Evolutionary conservation across 2,797 vertebrate genomes (phyloP).

Genomic region (Chloroceryle inda): DNA sequence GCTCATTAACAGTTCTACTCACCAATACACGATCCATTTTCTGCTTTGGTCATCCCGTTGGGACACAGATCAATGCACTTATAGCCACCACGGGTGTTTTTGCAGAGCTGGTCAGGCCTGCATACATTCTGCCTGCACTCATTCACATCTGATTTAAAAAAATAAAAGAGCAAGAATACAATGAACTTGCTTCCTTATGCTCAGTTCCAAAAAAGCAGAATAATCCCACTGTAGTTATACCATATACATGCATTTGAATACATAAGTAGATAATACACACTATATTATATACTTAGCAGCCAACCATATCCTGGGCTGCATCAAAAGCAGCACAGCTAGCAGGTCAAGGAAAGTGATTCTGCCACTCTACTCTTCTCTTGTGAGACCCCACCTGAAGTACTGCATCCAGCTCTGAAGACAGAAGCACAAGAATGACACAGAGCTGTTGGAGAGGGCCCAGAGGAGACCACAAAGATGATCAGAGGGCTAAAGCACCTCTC

Average conservation of each 20-base stretch:
- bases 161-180: neutral
- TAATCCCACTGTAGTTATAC: neutral
- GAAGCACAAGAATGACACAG: no score
- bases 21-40: slow-evolving; percentile 93
- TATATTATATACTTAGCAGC: no score
- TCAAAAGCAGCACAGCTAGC: no score
- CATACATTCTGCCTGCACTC: slow-evolving; percentile 95
- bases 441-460: no score
- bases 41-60: slow-evolving; percentile 91
- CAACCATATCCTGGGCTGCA: no score
- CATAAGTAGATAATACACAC: neutral
- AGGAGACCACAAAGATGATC: no score
- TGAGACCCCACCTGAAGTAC: no score
- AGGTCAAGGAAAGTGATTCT: no score
- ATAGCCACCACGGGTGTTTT: slow-evolving; percentile 94
- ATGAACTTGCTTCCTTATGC: neutral
- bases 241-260: neutral
- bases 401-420: no score
- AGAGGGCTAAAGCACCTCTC: no score
- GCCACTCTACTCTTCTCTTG: no score
- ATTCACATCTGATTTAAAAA: slow-evolving; percentile 88
- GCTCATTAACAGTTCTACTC: slow-evolving; percentile 63
- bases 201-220: neutral
- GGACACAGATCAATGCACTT: slow-evolving; percentile 96
- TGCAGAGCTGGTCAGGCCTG: slow-evolving; percentile 93